Evolutionary conservation across 1,140 invertebrate genomes (phyloP).

Genomic region (Meloidogyne exigua): DNA sequence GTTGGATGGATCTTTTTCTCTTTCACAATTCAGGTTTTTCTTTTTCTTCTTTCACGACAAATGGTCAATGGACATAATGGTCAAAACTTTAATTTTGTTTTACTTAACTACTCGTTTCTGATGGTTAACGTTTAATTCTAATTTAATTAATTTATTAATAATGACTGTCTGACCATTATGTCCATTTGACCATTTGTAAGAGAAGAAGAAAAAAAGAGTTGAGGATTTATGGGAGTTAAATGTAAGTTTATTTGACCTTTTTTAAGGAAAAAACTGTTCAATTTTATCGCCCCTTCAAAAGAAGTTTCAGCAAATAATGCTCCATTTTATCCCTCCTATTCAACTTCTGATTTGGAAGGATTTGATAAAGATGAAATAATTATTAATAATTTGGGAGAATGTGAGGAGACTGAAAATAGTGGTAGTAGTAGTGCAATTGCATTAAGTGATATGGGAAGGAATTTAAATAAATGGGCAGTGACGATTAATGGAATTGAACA

Average conservation of each 20-base stretch:
- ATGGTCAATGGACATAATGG: background rate
- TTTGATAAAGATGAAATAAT: constrained; percentile 15
- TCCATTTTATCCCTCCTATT: constrained; percentile 10
- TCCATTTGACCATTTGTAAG: background rate
- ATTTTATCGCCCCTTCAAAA: constrained; percentile 30
- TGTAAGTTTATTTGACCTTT: background rate
- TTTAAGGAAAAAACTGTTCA: constrained; percentile 39
- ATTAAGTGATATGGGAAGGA: constrained; percentile 33
- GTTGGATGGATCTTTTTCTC: constrained; percentile 32
- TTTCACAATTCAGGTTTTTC: constrained; percentile 43
- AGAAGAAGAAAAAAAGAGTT: too few species aligned
- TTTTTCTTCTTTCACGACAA: background rate
- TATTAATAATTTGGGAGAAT: background rate
- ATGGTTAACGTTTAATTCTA: too few species aligned
- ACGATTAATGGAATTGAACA: constrained; percentile 39
- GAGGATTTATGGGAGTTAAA: too few species aligned
- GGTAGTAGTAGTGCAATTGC: constrained; percentile 11
- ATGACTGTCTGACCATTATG: background rate
- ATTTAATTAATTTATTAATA: too few species aligned
- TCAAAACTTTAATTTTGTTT: background rate
- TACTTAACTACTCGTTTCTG: too few species aligned
- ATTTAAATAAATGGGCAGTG: constrained; percentile 48
- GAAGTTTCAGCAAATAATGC: constrained; percentile 12
- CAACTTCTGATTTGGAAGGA: constrained; percentile 3
- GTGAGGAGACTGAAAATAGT: background rate